Conservation (phyloP, 2,113 vertebrate genomes). For the Colaptes auratus region DNA sequence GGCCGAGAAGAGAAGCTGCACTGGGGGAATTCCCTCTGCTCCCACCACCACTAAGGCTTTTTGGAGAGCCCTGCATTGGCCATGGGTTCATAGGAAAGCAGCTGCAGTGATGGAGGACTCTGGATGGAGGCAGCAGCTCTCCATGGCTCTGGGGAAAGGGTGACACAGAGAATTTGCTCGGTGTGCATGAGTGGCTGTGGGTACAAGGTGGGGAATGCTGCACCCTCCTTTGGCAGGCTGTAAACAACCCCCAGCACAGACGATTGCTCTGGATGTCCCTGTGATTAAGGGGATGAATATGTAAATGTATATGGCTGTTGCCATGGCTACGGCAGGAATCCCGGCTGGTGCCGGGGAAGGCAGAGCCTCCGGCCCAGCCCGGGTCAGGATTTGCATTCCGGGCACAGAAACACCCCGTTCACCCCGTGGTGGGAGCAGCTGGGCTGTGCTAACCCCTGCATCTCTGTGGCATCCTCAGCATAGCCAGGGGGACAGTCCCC, state of each 20-base stretch:
- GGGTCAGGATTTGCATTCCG: not conserved
- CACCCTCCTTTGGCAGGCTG: not conserved
- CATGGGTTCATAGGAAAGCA: fast-evolving
- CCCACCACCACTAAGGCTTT: not conserved
- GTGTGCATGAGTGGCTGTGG: fast-evolving
- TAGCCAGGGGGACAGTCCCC: not conserved
- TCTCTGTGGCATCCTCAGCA: fast-evolving
- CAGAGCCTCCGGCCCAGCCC: not conserved
- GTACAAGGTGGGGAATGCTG: fast-evolving
- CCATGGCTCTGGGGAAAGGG: not conserved
- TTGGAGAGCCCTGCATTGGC: fast-evolving
- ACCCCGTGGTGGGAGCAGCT: fast-evolving
- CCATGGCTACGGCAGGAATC: slow-evolving; percentile 57
- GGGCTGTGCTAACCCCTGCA: fast-evolving
- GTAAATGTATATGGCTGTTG: slow-evolving; percentile 48
- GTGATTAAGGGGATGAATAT: slow-evolving; percentile 55
- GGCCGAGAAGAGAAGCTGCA: not conserved
- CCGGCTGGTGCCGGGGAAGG: slow-evolving; percentile 37
- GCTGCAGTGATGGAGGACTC: not conserved
- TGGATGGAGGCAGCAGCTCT: not conserved
- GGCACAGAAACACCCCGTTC: fast-evolving
- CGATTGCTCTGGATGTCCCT: slow-evolving; percentile 12
- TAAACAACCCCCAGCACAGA: fast-evolving
- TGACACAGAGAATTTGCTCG: not conserved
- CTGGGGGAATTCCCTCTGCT: fast-evolving